phyloP scores from a whole-genome alignment of 2,888 invertebrate genomes.

The Arctia plantaginis region DNA sequence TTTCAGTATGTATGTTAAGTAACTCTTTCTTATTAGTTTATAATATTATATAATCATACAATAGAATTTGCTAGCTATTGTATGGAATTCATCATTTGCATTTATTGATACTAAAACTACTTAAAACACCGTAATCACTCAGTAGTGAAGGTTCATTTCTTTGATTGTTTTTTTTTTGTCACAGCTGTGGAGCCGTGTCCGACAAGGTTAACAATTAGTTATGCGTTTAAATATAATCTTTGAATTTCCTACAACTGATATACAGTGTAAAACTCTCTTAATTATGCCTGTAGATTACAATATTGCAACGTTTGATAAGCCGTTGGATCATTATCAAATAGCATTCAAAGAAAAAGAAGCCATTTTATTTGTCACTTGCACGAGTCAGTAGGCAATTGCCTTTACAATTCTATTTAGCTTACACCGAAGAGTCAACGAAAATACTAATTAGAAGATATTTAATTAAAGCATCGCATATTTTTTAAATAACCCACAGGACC shows the following conservation, averaged over 20 bases:
- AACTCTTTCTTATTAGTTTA: neutral
- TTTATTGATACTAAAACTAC: neutral
- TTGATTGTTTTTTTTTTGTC: constrained; percentile 59
- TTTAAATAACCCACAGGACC: neutral
- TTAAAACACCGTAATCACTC: constrained; percentile 47
- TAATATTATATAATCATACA: neutral
- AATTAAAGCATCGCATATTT: neutral
- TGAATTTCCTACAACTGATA: constrained; percentile 34
- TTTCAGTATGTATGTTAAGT: neutral
- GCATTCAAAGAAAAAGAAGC: neutral
- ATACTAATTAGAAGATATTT: neutral
- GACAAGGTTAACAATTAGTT: constrained; percentile 68
- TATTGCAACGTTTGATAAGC: constrained; percentile 3
- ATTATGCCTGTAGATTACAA: constrained; percentile 10
- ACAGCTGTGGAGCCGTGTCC: constrained; percentile 49
- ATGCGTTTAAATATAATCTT: constrained; percentile 55
- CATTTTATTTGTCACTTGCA: neutral
- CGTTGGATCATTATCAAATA: too few relatives aligned
- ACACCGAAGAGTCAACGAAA: neutral
- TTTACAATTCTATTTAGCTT: neutral
- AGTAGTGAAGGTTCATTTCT: constrained; percentile 69
- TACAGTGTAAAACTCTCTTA: constrained; percentile 11
- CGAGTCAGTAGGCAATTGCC: neutral
- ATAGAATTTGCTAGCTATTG: neutral
- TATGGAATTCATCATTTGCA: neutral